Conservation (phyloP, 2,113 vertebrate species). For the Sciurus niger region DNA sequence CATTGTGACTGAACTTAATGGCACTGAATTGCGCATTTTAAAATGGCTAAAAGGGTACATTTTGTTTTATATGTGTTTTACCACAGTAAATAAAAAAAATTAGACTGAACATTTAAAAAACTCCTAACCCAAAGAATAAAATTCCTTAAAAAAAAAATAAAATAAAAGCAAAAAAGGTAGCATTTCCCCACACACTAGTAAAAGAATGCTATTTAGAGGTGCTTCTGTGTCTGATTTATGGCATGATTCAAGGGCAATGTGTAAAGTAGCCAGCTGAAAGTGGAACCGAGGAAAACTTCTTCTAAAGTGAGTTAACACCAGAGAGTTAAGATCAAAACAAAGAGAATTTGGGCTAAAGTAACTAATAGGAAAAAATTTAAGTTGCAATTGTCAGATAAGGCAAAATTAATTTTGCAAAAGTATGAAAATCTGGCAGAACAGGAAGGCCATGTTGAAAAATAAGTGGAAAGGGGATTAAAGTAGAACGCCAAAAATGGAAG, state of each 20-base stretch:
- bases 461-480: conserved; percentile 53
- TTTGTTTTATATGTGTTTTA: neutral
- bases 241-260: neutral
- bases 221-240: neutral
- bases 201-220: conserved; percentile 40
- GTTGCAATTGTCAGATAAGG: conserved; percentile 74
- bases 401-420: conserved; percentile 70
- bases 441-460: conserved; percentile 28
- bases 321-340: conserved; percentile 41
- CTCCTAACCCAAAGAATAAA: conserved; percentile 40
- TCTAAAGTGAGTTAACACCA: conserved; percentile 34
- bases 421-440: conserved; percentile 75
- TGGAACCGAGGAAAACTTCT: conserved; percentile 38
- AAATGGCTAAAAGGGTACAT: neutral
- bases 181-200: neutral
- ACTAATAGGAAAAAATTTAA: conserved; percentile 58
- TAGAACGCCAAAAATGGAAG: conserved; percentile 58
- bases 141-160: conserved; percentile 63
- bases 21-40: neutral
- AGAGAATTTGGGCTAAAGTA: conserved; percentile 49
- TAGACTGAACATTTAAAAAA: conserved; percentile 33
- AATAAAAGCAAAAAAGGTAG: conserved; percentile 46
- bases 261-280: conserved; percentile 20
- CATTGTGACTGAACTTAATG: neutral
- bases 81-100: conserved; percentile 41